Conservation (phyloP, 2,113 vertebrate species). For the Dromas ardeola region DNA sequence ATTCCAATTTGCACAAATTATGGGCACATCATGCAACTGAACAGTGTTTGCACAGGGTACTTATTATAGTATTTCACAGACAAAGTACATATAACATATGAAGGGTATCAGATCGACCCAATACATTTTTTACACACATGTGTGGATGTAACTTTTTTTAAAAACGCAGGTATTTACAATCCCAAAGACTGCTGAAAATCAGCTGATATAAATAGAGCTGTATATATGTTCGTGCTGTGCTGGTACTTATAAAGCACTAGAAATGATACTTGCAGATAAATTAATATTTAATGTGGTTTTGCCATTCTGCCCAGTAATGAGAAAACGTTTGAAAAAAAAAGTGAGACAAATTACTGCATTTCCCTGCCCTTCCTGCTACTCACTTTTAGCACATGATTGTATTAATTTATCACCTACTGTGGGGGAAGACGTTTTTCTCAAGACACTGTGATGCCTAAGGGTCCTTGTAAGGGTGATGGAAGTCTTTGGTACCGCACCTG, state of each 20-base stretch:
- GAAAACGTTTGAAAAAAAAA: not conserved
- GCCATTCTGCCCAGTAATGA: not conserved
- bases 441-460: not conserved
- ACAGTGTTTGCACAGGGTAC: not conserved
- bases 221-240: not conserved
- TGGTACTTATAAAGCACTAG: not conserved
- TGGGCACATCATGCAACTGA: not conserved
- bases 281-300: conserved; percentile 29
- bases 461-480: not conserved
- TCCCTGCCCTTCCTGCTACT: not conserved
- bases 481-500: not conserved
- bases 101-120: not conserved
- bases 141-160: not conserved
- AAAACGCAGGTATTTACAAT: not conserved
- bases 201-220: not conserved
- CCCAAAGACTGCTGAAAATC: not conserved
- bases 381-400: not conserved
- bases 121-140: not conserved
- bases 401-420: not conserved
- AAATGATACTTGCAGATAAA: not conserved
- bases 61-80: not conserved
- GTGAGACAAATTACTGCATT: not conserved
- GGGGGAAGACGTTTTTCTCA: not conserved
- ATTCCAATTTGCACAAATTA: not conserved
- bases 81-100: not conserved